These are phyloP conservation scores for Hyles vespertilio DNA, from an alignment of 1,140 invertebrate species.

Conservation along the genomic window DNA sequence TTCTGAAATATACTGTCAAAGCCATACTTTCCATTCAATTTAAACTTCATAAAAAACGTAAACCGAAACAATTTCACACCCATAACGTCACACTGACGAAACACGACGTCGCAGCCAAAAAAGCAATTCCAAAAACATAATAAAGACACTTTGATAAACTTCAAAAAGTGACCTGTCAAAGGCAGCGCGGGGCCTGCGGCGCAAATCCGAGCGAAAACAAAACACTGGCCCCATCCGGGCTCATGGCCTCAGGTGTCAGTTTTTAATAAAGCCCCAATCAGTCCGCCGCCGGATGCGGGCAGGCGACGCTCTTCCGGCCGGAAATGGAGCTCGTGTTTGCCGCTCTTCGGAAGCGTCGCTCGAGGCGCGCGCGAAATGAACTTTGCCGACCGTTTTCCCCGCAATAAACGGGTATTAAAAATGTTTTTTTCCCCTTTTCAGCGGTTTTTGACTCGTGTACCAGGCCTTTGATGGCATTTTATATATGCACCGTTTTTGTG, in stretches of 20 bases:
- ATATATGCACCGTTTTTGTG: too few relatives aligned
- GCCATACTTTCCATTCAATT: too few relatives aligned
- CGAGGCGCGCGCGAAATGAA: conserved; percentile 44
- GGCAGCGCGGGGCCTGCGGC: conserved; percentile 8
- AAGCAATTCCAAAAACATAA: neutral
- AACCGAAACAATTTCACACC: neutral
- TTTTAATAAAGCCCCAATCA: conserved; percentile 72
- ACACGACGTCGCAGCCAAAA: too few relatives aligned
- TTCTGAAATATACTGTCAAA: too few relatives aligned
- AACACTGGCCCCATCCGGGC: conserved; percentile 17
- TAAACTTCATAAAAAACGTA: too few relatives aligned
- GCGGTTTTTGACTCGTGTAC: neutral
- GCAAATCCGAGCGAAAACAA: conserved; percentile 25
- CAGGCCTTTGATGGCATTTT: neutral
- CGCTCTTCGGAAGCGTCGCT: conserved; percentile 49
- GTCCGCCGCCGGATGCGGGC: conserved; percentile 52
- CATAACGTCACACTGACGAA: too few relatives aligned
- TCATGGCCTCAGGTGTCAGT: conserved; percentile 62
- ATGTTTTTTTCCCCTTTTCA: conserved; percentile 20
- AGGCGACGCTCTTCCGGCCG: conserved; percentile 44
- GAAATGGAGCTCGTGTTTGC: conserved; percentile 55
- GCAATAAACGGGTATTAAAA: conserved; percentile 33
- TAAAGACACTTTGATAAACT: conserved; percentile 13
- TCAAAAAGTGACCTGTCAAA: conserved; percentile 18
- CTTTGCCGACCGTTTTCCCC: conserved; percentile 34